Percentiles rank a stretch among this genome's conserved stretches.
phyloP scores from a whole-genome alignment of 2,113 vertebrate genomes.

The Eulacestoma nigropectus region DNA sequence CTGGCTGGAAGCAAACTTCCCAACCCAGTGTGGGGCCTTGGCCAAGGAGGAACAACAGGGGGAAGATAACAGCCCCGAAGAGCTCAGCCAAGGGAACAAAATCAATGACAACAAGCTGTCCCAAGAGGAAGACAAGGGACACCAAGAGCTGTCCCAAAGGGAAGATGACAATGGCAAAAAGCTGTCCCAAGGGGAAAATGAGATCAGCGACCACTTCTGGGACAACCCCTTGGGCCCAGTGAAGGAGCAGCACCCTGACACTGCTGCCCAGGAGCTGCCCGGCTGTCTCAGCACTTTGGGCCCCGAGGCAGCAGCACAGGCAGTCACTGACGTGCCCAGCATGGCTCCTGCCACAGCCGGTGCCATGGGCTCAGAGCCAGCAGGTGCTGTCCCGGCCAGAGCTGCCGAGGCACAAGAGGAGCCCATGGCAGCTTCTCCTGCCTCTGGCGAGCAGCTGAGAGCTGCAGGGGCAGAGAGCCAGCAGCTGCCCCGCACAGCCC shows the following conservation, averaged over 20 bases:
- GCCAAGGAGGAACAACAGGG: too few relatives aligned
- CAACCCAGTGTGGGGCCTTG: not conserved
- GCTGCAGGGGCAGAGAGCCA: not conserved
- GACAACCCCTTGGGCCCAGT: not conserved
- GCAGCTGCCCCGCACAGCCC: not conserved
- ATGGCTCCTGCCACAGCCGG: rapidly evolving
- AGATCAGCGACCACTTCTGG: not conserved
- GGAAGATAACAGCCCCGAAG: too few relatives aligned
- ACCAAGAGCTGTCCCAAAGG: not conserved
- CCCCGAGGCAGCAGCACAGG: not conserved
- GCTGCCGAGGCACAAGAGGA: not conserved
- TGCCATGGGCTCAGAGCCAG: not conserved
- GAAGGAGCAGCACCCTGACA: not conserved
- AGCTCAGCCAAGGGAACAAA: too few relatives aligned
- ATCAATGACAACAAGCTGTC: too few relatives aligned
- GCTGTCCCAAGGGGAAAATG: not conserved
- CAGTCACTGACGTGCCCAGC: not conserved
- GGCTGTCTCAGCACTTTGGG: not conserved
- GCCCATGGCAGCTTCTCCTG: not conserved
- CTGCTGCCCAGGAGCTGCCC: not conserved
- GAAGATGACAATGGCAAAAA: too few relatives aligned
- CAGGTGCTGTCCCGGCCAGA: not conserved
- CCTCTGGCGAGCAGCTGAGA: not conserved
- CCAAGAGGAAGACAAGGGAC: not conserved
- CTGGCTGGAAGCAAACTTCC: not conserved